Base-by-base conservation (phyloP, 1,140 invertebrate genomes). In the Drosophila yakuba region DNA sequence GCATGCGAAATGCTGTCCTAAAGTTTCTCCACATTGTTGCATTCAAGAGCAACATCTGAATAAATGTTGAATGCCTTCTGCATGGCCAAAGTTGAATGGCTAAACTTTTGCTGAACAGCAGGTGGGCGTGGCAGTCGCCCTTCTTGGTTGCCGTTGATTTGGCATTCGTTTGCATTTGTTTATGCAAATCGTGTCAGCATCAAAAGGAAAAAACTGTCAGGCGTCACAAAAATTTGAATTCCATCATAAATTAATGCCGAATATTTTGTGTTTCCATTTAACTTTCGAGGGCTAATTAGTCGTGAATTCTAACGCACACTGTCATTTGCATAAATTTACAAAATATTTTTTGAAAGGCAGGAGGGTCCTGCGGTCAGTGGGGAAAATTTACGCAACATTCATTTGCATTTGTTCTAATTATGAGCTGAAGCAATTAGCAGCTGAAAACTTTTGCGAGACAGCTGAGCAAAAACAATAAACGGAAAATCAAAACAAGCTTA, bases 281-380 rank as follows among this genome's bases (percentile, higher is more conserved):
- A 78, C 66, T 74, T 67, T 62, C 64, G 17, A 43, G 32, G 32
- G 43, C 79, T 86, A 86, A 86, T 86, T 86, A 88, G 79, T 63
- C 60, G 60, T 77, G 75, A 82, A 76, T 82, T 85, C 62, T 36
- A 39, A 71, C 44, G 52, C 43, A 15, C 36, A 58, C 47, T 66
- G 78, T 85, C 60, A 85, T 85, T 86, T 81, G 52, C 81, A 85
- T 85, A 80, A 74, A 71, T 78, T 76, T 60, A 2, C 15, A 12
- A 58, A 67, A 50, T 39, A 39, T 39, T 39, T 64, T 20, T 64
- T 20, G 47, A 17, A 25, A 4, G 25, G 0, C 25, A 12, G 17
- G 36, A 41, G 68, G 78, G 66, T 47, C 44, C 39, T 56, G 54
- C 35, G 74, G 47, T 48, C 50, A 23, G 20, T 28, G 20, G 17